phyloP scores from a whole-genome alignment of 1,140 invertebrate genomes.

The Sycophila sp. region DNA sequence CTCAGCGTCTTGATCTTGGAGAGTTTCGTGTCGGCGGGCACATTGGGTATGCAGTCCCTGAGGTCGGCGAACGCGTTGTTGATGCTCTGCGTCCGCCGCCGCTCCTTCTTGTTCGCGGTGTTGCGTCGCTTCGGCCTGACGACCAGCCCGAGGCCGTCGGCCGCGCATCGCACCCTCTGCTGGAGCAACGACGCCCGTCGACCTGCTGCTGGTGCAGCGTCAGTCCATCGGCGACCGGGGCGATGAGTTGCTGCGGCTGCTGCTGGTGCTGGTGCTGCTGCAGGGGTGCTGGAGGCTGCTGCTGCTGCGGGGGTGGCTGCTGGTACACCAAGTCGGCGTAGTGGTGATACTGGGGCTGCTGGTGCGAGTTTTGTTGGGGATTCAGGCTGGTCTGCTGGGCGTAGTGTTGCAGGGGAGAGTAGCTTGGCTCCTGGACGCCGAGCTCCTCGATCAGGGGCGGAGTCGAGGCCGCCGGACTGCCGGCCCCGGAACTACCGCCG shows the following conservation, averaged over 20 bases:
- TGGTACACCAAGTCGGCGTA: constrained; percentile 46
- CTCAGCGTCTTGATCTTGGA: constrained; percentile 93
- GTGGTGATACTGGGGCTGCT: constrained; percentile 37
- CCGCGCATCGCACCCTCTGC: neutral
- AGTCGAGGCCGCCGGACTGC: constrained; percentile 58
- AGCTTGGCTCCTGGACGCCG: constrained; percentile 54
- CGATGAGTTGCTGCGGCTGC: constrained; percentile 26
- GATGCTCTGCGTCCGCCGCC: constrained; percentile 90
- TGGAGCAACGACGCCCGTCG: constrained; percentile 1
- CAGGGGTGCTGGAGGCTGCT: constrained; percentile 35
- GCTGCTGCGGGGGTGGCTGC: constrained; percentile 28
- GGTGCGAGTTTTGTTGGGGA: constrained; percentile 23
- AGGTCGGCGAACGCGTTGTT: constrained; percentile 94
- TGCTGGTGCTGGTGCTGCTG: constrained; percentile 40
- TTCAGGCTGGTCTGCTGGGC: too few relatives aligned
- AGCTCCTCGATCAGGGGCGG: constrained; percentile 62
- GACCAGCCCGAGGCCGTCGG: constrained; percentile 17
- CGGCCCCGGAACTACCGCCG: constrained; percentile 59
- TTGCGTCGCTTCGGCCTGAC: constrained; percentile 71
- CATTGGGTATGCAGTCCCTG: constrained; percentile 93
- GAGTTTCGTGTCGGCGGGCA: constrained; percentile 93
- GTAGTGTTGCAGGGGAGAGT: constrained; percentile 46
- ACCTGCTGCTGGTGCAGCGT: constrained; percentile 6
- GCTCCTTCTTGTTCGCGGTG: constrained; percentile 93
- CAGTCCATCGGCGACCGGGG: neutral